A percentile compares a stretch with the other conserved stretches of the same genome.
Conservation (phyloP, 2,888 invertebrate genomes). For the Lottia gigantea region DNA sequence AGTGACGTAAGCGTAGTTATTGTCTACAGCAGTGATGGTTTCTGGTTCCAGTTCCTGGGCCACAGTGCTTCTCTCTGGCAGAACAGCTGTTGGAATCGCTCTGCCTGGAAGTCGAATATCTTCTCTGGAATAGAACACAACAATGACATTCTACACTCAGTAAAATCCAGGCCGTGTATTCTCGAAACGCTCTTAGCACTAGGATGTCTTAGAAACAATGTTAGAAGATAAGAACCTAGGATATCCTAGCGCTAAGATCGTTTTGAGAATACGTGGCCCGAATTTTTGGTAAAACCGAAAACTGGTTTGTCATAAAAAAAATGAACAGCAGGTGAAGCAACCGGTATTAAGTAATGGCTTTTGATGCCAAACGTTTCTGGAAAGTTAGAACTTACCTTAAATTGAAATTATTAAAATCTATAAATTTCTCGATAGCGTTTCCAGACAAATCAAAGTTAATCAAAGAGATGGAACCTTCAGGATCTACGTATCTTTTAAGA, state of each 20-base stretch:
- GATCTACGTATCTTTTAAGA: slow-evolving; percentile 35
- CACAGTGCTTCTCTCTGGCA: slow-evolving; percentile 26
- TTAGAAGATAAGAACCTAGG: too few species aligned
- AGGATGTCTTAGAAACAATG: too few species aligned
- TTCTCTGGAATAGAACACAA: slow-evolving; percentile 22
- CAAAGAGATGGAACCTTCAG: slow-evolving; percentile 41
- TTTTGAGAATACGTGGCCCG: too few species aligned
- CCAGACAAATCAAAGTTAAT: slow-evolving; percentile 32
- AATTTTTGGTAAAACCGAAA: too few species aligned
- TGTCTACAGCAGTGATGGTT: slow-evolving; percentile 39
- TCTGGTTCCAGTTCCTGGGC: slow-evolving; percentile 45
- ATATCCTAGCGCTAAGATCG: too few species aligned
- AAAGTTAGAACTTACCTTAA: slow-evolving; percentile 13
- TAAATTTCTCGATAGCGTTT: slow-evolving; percentile 31
- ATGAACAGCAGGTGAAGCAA: too few species aligned
- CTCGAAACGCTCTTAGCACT: too few species aligned
- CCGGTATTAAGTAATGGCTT: too few species aligned
- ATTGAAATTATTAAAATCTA: slow-evolving; percentile 37
- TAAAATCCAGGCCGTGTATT: too few species aligned
- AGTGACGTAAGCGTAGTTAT: slow-evolving; percentile 40
- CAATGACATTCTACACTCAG: too few species aligned
- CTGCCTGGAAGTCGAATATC: slow-evolving; percentile 24
- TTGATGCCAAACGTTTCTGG: background rate
- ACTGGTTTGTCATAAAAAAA: too few species aligned
- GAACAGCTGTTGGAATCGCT: background rate